Percentiles rank a stretch among this genome's conserved stretches.
phyloP scores from a whole-genome alignment of 2,113 vertebrate genomes.

The Nipponia nippon region DNA sequence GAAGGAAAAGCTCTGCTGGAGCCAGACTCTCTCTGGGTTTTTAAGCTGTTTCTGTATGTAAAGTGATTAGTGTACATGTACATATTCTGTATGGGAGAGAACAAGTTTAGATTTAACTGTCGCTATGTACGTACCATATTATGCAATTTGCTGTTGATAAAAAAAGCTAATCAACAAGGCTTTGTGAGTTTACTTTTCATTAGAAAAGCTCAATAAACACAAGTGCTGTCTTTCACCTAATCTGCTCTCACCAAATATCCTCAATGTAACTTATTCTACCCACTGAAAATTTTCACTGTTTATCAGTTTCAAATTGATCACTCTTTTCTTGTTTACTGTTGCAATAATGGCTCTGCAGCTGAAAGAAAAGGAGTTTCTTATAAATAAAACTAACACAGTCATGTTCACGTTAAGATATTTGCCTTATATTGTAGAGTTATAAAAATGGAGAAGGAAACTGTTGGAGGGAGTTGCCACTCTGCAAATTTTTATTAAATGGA shows the following conservation, averaged over 20 bases:
- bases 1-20: not conserved
- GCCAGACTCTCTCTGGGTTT: not conserved
- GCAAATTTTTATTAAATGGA: not conserved
- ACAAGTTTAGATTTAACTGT: not conserved
- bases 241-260: not conserved
- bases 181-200: conserved; percentile 11
- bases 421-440: not conserved
- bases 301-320: conserved; percentile 47
- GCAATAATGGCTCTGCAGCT: not conserved
- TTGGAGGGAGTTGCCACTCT: not conserved
- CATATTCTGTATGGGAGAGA: not conserved
- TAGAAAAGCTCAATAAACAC: conserved; percentile 5
- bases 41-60: not conserved
- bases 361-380: not conserved
- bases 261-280: not conserved
- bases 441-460: not conserved
- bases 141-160: not conserved
- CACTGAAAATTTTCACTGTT: not conserved
- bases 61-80: not conserved
- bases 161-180: not conserved
- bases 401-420: not conserved
- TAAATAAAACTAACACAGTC: not conserved
- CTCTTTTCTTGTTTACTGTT: conserved; percentile 6
- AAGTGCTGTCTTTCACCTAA: not conserved
- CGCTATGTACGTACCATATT: not conserved